Evolutionary conservation across 2,888 invertebrate genomes (phyloP).

Genomic region (Eumacrocentrus americanus): DNA sequence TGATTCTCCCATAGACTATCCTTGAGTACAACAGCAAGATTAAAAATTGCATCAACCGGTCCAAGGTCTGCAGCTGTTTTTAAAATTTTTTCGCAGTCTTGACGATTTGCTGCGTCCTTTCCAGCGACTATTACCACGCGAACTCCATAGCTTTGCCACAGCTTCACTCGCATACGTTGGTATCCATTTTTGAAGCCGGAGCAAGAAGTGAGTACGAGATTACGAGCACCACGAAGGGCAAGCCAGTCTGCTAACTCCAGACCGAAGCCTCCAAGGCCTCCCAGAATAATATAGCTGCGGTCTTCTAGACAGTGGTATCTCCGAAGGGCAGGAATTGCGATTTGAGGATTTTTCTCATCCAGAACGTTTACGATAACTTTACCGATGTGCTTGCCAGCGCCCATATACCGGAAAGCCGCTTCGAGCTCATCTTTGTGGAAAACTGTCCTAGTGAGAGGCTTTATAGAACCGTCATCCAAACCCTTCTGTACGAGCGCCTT

Average conservation of each 20-base stretch:
- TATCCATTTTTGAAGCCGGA: slow-evolving; percentile 82
- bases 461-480: slow-evolving; percentile 70
- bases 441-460: slow-evolving; percentile 71
- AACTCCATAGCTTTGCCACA: slow-evolving; percentile 76
- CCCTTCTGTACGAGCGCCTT: slow-evolving; percentile 69
- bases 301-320: slow-evolving; percentile 63
- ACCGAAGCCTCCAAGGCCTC: slow-evolving; percentile 92
- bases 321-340: slow-evolving; percentile 60
- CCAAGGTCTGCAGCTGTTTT: slow-evolving; percentile 63
- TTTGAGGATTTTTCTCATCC: slow-evolving; percentile 40
- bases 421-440: slow-evolving; percentile 74
- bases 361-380: slow-evolving; percentile 65
- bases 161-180: slow-evolving; percentile 72
- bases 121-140: slow-evolving; percentile 72
- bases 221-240: slow-evolving; percentile 78
- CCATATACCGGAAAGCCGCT: slow-evolving; percentile 72
- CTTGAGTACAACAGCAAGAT: slow-evolving; percentile 68
- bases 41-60: slow-evolving; percentile 71
- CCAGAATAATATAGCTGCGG: slow-evolving; percentile 70
- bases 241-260: slow-evolving; percentile 88
- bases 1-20: slow-evolving; percentile 67
- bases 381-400: slow-evolving; percentile 79
- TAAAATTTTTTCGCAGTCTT: slow-evolving; percentile 76
- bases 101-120: slow-evolving; percentile 71
- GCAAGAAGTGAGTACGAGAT: slow-evolving; percentile 81